Evolutionary conservation across 2,113 vertebrate species (phyloP).

Genomic region (Mola mola): DNA sequence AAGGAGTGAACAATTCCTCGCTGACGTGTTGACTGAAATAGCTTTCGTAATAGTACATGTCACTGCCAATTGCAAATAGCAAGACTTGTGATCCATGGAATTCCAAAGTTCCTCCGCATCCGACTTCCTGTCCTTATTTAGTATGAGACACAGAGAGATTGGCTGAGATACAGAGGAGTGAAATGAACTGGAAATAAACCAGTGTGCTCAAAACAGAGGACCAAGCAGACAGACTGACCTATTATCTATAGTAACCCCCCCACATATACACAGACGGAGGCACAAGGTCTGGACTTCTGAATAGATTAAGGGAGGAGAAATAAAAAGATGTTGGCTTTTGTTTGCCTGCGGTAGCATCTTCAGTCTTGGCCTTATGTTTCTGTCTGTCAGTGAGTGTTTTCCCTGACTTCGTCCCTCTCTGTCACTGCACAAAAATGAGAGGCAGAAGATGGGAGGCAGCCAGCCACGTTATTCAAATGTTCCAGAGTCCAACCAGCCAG

Average conservation of each 20-base stretch:
- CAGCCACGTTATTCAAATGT: conserved; percentile 68
- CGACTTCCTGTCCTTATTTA: conserved; percentile 66
- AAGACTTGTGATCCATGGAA: conserved; percentile 33
- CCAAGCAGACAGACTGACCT: conserved; percentile 69
- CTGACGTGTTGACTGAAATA: too few species aligned
- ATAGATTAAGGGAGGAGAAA: conserved; percentile 33
- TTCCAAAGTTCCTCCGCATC: conserved; percentile 49
- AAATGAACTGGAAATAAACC: conserved; percentile 75
- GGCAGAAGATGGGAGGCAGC: conserved; percentile 51
- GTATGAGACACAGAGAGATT: conserved; percentile 43
- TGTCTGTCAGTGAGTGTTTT: conserved; percentile 56
- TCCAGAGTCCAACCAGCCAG: conserved; percentile 59
- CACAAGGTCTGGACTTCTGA: not conserved
- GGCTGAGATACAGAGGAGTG: conserved; percentile 33
- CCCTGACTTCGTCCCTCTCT: conserved; percentile 43
- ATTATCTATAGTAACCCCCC: conserved; percentile 60
- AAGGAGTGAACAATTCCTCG: too few species aligned
- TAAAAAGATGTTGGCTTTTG: conserved; percentile 38
- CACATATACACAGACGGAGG: conserved; percentile 21
- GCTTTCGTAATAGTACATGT: conserved; percentile 17
- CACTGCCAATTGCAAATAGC: conserved; percentile 21
- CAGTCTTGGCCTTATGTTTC: conserved; percentile 25
- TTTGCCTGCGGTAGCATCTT: conserved; percentile 31
- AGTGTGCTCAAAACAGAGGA: conserved; percentile 59
- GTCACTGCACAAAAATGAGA: conserved; percentile 47